phyloP scores from a whole-genome alignment of 23 tunicate genomes.

The Ascidia mentula region DNA sequence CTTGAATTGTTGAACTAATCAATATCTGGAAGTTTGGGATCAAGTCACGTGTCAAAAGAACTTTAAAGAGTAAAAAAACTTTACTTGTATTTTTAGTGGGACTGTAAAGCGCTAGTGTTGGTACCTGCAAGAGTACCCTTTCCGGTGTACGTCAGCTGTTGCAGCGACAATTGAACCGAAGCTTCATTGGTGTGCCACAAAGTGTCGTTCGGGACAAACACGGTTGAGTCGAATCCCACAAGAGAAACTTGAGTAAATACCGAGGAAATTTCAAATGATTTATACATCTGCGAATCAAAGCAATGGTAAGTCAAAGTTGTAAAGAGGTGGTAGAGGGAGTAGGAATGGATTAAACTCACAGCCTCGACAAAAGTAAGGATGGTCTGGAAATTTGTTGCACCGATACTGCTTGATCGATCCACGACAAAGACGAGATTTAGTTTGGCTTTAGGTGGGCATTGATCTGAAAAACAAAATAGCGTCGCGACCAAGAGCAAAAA shows the following conservation, averaged over 20 bases:
- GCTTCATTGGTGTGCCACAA: slow-evolving; percentile 17
- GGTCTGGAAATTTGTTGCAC: slow-evolving; percentile 43
- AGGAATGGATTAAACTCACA: slow-evolving; percentile 36
- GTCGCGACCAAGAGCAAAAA: not conserved
- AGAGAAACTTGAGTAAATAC: slow-evolving; percentile 48
- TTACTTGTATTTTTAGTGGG: too few species aligned
- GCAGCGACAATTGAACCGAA: slow-evolving; percentile 28
- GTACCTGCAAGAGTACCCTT: slow-evolving; percentile 55
- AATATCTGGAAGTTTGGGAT: too few species aligned
- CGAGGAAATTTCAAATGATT: slow-evolving; percentile 18
- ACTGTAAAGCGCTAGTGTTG: too few species aligned
- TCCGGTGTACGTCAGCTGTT: slow-evolving; percentile 27
- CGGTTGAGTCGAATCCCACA: slow-evolving; percentile 37
- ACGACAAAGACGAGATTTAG: slow-evolving; percentile 48
- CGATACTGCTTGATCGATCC: slow-evolving; percentile 70
- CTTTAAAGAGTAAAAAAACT: too few species aligned
- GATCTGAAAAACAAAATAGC: slow-evolving; percentile 20
- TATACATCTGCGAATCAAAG: slow-evolving; percentile 23
- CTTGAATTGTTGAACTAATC: too few species aligned
- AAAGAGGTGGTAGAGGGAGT: too few species aligned
- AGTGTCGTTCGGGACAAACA: slow-evolving; percentile 5
- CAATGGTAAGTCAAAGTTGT: too few species aligned
- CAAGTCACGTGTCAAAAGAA: too few species aligned
- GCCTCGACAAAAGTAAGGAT: slow-evolving; percentile 36
- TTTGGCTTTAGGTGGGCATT: slow-evolving; percentile 60